Evolutionary conservation across 2,113 vertebrate genomes (phyloP).

Genomic region (Bambusicola thoracicus): DNA sequence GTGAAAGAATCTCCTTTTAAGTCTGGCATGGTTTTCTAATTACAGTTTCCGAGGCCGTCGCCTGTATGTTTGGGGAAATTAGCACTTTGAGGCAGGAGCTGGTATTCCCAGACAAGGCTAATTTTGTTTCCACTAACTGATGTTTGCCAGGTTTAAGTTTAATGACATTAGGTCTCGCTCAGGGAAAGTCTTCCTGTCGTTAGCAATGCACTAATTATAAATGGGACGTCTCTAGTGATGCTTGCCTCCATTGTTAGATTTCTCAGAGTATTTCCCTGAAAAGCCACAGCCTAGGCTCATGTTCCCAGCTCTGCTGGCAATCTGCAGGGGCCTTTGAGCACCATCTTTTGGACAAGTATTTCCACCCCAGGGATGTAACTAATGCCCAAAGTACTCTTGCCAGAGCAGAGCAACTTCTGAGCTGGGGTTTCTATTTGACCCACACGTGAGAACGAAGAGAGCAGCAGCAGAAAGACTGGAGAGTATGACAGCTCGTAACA

Average conservation of each 20-base stretch:
- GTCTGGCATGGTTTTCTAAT: not conserved
- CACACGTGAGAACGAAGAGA: accelerated
- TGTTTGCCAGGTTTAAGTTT: conserved; percentile 25
- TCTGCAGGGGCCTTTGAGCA: not conserved
- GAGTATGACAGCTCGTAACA: not conserved
- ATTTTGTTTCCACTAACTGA: not conserved
- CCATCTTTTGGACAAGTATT: not conserved
- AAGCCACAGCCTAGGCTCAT: not conserved
- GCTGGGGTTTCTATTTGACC: not conserved
- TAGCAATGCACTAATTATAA: not conserved
- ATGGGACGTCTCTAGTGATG: not conserved
- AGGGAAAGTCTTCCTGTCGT: not conserved
- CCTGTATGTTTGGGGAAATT: not conserved
- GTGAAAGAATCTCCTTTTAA: not conserved
- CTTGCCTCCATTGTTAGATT: not conserved
- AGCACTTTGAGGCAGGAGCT: not conserved
- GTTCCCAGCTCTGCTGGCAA: not conserved
- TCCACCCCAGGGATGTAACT: accelerated
- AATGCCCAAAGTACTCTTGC: not conserved
- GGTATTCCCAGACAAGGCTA: not conserved
- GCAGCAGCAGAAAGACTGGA: not conserved
- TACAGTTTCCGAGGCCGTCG: accelerated
- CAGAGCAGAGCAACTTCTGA: not conserved
- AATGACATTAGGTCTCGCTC: not conserved
- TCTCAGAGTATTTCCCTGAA: not conserved